These are phyloP conservation scores for Lonchura striata DNA, from an alignment of 2,113 vertebrate genomes.

Conservation along the genomic window DNA sequence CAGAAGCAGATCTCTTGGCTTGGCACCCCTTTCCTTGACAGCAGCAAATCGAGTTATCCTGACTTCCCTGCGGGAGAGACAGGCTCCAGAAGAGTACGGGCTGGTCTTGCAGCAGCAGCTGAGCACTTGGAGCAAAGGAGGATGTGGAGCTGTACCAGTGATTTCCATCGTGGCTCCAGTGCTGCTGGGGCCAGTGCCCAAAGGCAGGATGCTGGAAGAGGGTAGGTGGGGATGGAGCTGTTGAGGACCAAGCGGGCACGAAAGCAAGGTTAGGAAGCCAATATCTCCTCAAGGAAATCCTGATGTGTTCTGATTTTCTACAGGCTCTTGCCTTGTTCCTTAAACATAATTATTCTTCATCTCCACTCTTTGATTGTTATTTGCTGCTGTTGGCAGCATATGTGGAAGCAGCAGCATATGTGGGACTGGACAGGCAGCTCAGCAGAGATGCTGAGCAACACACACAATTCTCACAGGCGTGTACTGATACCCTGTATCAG, in stretches of 20 bases:
- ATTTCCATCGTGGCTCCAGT: neutral
- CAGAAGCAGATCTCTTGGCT: slow-evolving; percentile 53
- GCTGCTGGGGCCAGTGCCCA: neutral
- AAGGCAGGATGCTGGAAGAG: neutral
- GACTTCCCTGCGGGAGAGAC: neutral
- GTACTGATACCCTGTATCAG: neutral
- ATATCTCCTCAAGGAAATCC: neutral
- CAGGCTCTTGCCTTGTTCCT: neutral
- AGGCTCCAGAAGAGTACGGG: slow-evolving; percentile 13
- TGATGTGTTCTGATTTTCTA: neutral
- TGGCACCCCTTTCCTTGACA: slow-evolving; percentile 57
- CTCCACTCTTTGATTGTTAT: neutral
- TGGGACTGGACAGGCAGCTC: neutral
- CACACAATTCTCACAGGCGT: neutral
- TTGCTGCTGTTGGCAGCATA: neutral
- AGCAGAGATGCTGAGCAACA: neutral
- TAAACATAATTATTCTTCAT: neutral
- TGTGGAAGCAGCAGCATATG: neutral
- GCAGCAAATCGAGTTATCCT: slow-evolving; percentile 45
- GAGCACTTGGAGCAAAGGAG: slow-evolving; percentile 48
- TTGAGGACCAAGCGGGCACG: neutral
- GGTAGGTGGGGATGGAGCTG: neutral
- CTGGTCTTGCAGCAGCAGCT: slow-evolving; percentile 44
- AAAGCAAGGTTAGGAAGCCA: neutral
- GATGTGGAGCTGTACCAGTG: neutral